A percentile compares a stretch with the other conserved stretches of the same genome.
phyloP scores from a whole-genome alignment of 2,888 invertebrate genomes.

The Trissolcus japonicus region DNA sequence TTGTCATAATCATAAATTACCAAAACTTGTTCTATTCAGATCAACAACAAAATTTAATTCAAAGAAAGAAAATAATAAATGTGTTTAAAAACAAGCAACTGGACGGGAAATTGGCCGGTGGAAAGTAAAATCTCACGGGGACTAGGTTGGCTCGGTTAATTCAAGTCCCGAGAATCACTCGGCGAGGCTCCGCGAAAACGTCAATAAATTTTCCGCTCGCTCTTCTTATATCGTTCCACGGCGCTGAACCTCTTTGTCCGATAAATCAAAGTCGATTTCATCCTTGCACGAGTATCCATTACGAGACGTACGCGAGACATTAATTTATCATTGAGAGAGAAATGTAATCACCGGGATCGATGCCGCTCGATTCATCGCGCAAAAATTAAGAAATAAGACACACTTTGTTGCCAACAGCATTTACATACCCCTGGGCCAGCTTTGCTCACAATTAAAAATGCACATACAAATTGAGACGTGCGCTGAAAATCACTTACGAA shows the following conservation, averaged over 20 bases:
- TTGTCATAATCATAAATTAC: constrained; percentile 5
- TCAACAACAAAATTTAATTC: neutral
- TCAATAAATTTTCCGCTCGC: constrained; percentile 63
- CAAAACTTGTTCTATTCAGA: neutral
- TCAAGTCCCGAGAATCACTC: constrained; percentile 21
- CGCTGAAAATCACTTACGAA: too few species aligned
- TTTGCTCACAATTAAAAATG: constrained; percentile 31
- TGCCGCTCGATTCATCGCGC: constrained; percentile 43
- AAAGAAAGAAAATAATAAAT: constrained; percentile 11
- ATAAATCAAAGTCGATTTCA: constrained; percentile 71
- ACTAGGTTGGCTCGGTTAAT: constrained; percentile 37
- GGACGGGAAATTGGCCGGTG: constrained; percentile 22
- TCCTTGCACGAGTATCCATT: constrained; percentile 66
- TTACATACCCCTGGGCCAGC: neutral
- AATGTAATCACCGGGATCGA: constrained; percentile 56
- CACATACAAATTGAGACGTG: constrained; percentile 14
- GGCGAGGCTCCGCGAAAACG: constrained; percentile 59
- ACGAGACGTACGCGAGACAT: constrained; percentile 64
- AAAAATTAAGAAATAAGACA: constrained; percentile 46
- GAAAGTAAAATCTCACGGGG: constrained; percentile 46
- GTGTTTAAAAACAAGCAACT: constrained; percentile 4
- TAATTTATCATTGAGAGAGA: constrained; percentile 68
- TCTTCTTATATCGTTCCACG: constrained; percentile 57
- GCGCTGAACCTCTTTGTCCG: constrained; percentile 61
- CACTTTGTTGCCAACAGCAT: neutral